These are phyloP conservation scores for Neomonachus schauinslandi DNA, from an alignment of 2,113 vertebrate species.

Conservation along the genomic window DNA sequence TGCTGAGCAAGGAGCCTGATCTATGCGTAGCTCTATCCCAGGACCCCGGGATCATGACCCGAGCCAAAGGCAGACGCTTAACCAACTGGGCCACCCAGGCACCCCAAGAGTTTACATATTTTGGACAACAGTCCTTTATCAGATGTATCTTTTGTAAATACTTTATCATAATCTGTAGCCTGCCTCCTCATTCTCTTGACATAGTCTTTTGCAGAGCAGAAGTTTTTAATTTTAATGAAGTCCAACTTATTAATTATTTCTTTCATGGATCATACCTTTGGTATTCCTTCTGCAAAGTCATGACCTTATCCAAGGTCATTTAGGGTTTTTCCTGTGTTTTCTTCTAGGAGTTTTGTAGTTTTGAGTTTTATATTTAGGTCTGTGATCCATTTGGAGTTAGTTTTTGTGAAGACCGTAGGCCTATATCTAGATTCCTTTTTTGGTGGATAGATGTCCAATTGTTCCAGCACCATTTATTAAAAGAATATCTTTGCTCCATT, in stretches of 20 bases:
- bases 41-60: no score
- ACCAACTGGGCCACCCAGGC: no score
- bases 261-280: not conserved
- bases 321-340: not conserved
- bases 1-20: no score
- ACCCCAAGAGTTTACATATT: not conserved
- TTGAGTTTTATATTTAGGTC: not conserved
- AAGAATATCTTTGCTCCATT: not conserved
- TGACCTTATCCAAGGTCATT: not conserved
- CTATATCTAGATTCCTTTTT: not conserved
- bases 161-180: not conserved
- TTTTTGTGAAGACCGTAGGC: not conserved
- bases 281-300: not conserved
- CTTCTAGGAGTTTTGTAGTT: not conserved
- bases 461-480: not conserved
- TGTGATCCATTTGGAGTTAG: not conserved
- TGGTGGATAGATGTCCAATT: not conserved
- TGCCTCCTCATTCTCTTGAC: not conserved
- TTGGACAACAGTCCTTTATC: not conserved
- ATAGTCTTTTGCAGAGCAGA: not conserved
- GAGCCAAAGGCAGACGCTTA: no score
- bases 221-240: not conserved
- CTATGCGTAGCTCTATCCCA: no score
- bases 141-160: constrained; percentile 8
- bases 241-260: not conserved